Base-by-base conservation (phyloP, 2,888 invertebrate genomes). In the Dryomyza anilis region DNA sequence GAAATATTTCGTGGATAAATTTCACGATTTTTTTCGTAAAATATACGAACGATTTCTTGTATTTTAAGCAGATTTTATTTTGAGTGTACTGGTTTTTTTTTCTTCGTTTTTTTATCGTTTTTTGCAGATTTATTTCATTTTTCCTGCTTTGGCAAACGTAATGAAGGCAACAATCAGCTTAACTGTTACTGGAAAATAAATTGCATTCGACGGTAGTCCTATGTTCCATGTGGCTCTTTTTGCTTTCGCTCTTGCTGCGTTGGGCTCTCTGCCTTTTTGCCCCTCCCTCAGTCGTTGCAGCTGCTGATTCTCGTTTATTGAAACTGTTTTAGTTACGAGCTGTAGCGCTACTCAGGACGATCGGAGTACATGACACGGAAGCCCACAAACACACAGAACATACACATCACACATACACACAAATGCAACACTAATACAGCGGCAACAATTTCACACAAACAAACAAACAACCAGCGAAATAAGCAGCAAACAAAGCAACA, bases 101-200 rank as follows among this genome's bases (percentile, higher is more conserved):
- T n/a, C n/a, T n/a, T n/a, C n/a, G n/a, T n/a, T n/a, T n/a, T n/a
- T n/a, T n/a, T n/a, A n/a, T 39, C 39, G 3, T n/a, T 6, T n/a
- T 39, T n/a, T 39, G 3, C 7, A 2, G 39, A 39, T 3, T 25
- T 25, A 21, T 50, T 25, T 50, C 25, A 25, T 25, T n/a, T n/a
- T n/a, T n/a, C n/a, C n/a, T 23, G n/a, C 25, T 55, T 55, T 55
- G 36, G 55, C 21, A 36, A 36, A 10, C 21, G 55, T 33, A 36
- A 30, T 19, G 55, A 14, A 27, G 36, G 55, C 55, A 55, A 76
- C 75, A 76, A 76, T 75, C 76, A 76, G 76, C 75, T 75, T 75
- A 75, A 75, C 73, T 69, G 74, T 75, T 76, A 76, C 76, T 75
- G 76, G 74, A 75, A 75, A 75, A 75, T 75, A 75, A 75, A 75